These are phyloP conservation scores for Podarcis raffonei DNA, from an alignment of 2,113 vertebrate genomes.

Conservation along the genomic window DNA sequence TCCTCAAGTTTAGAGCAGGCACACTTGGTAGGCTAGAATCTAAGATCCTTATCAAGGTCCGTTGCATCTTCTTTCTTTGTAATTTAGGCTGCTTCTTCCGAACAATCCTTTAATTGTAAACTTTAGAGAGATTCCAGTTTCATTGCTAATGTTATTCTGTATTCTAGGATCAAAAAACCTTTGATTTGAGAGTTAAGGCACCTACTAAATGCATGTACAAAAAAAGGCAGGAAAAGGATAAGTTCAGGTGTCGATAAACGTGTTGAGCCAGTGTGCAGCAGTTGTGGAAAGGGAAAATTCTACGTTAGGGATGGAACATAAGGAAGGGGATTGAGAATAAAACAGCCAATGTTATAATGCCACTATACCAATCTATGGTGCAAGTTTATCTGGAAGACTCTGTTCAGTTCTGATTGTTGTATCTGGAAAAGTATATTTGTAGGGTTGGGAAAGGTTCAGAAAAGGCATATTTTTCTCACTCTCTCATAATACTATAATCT, in stretches of 20 bases:
- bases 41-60: slow-evolving; percentile 8
- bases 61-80: slow-evolving; percentile 20
- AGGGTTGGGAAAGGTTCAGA: too few species aligned
- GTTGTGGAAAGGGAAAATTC: too few species aligned
- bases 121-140: background rate
- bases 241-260: background rate
- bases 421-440: too few species aligned
- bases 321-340: too few species aligned
- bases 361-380: too few species aligned
- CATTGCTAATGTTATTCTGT: background rate
- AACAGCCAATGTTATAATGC: too few species aligned
- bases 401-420: too few species aligned
- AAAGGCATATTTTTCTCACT: background rate
- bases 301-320: too few species aligned
- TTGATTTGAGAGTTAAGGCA: background rate
- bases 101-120: background rate
- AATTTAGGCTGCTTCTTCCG: background rate
- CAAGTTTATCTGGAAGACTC: too few species aligned
- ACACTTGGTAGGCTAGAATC: slow-evolving; percentile 24
- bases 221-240: background rate
- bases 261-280: background rate
- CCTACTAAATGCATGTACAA: background rate
- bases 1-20: slow-evolving; percentile 64
- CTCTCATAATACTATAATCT: background rate
- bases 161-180: background rate